Evolutionary conservation across 2,888 invertebrate species (phyloP), one percentile per base, ranked within the genome.

Genomic region (Dasysyrphus albostriatus): DNA sequence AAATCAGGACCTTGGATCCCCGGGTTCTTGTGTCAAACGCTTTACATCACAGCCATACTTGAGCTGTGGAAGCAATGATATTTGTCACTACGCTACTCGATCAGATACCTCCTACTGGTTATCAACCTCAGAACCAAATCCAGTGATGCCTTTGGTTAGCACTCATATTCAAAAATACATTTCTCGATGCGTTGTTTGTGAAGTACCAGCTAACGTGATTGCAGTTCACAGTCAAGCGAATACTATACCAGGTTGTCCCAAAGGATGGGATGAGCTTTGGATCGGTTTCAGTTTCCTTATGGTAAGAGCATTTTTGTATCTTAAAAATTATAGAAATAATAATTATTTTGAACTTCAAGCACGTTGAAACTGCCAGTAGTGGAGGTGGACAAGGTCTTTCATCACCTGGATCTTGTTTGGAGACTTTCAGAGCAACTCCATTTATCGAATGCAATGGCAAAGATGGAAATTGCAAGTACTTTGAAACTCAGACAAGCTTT

Each of bases 361-460:
- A 99, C 93, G 99, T 99, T 80, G 98, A 97, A 83, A 98, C 98
- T 42, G 99, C 99, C 74, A 98, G 98, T 12, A 98, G 98, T 92
- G 98, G 99, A 72, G 99, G 99, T 79, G 99, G 99, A 19, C 99
- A 99, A 93, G 96, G 97, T 0, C 93, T 99, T 88, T 96, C 98
- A 76, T 98, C 98, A 91, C 97, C 99, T 12, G 99, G 99, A 63
- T 99, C 98, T 16, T 99, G 99, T 91, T 93, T 99, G 89, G 97
- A 99, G 94, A 98, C 98, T 93, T 99, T 99, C 96, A 95, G 98
- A 78, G 96, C 99, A 24, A 97, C 98, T 74, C 99, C 99, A 51
- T 99, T 99, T 94, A 99, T 99, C 90, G 99, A 99, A 93, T 99
- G 99, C 93, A 99, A 99, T 93, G 99, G 99, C 49, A 98, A 96